A percentile compares a stretch with the other conserved stretches of the same genome.
phyloP scores from a whole-genome alignment of 2,888 invertebrate genomes.

The Drosophila borealis region DNA sequence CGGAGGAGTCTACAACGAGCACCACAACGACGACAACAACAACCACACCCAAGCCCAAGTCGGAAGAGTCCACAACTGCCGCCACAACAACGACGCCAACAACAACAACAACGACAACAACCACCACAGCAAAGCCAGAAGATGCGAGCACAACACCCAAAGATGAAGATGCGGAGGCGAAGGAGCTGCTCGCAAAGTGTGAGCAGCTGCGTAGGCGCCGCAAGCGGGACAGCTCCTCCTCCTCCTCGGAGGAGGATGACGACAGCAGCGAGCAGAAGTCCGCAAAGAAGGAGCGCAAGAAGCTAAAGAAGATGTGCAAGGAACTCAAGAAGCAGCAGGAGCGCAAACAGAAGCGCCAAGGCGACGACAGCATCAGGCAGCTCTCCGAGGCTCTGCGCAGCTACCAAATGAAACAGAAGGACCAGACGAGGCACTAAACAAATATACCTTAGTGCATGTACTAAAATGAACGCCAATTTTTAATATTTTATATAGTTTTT shows the following conservation, averaged over 20 bases:
- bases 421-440: slow-evolving; percentile 6
- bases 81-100: slow-evolving; percentile 1
- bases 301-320: slow-evolving; percentile 69
- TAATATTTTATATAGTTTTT: neutral
- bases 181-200: slow-evolving; percentile 56
- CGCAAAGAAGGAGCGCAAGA: slow-evolving; percentile 64
- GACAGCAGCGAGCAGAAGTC: slow-evolving; percentile 49
- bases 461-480: too few relatives aligned
- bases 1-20: neutral
- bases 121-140: neutral
- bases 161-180: slow-evolving; percentile 30
- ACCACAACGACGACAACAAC: neutral
- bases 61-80: neutral
- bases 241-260: slow-evolving; percentile 49
- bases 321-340: slow-evolving; percentile 55
- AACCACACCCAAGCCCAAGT: neutral
- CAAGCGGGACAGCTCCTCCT: slow-evolving; percentile 60
- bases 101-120: neutral
- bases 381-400: slow-evolving; percentile 47
- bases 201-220: slow-evolving; percentile 51
- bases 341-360: slow-evolving; percentile 37
- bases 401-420: slow-evolving; percentile 36
- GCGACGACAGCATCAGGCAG: slow-evolving; percentile 20
- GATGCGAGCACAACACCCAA: slow-evolving; percentile 20
- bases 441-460: too few relatives aligned